These are phyloP conservation scores for Phasia obesa DNA, from an alignment of 2,888 invertebrate species.

Conservation along the genomic window DNA sequence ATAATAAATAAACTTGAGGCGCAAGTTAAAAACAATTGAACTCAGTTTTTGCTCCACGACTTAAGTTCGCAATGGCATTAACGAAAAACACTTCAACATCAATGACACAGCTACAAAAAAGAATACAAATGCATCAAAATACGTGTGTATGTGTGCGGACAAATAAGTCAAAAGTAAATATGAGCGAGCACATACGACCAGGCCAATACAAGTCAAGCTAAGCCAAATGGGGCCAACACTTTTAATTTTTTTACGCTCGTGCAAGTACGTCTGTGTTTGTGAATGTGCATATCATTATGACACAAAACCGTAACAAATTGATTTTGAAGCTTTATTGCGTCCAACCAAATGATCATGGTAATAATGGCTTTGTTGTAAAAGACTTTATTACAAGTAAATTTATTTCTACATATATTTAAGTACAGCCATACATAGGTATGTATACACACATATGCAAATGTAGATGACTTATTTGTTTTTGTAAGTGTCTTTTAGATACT, in stretches of 20 bases:
- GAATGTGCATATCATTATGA: conserved; percentile 39
- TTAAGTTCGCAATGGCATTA: too few relatives aligned
- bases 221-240: conserved; percentile 21
- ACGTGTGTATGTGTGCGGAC: too few relatives aligned
- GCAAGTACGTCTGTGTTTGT: neutral
- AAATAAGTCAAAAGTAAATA: neutral
- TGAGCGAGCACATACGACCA: neutral
- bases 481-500: too few relatives aligned
- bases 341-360: conserved; percentile 13
- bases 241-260: neutral
- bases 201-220: conserved; percentile 17
- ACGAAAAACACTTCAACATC: conserved; percentile 14
- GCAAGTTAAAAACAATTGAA: too few relatives aligned
- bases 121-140: neutral
- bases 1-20: too few relatives aligned
- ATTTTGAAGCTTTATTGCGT: conserved; percentile 44
- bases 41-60: too few relatives aligned
- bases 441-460: too few relatives aligned
- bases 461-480: too few relatives aligned
- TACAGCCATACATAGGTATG: too few relatives aligned
- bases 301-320: conserved; percentile 48
- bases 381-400: conserved; percentile 6
- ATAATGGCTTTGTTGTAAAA: conserved; percentile 7
- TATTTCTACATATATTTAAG: too few relatives aligned
- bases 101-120: neutral